phyloP scores from a whole-genome alignment of 2,888 invertebrate genomes.

The Patella pellucida region DNA sequence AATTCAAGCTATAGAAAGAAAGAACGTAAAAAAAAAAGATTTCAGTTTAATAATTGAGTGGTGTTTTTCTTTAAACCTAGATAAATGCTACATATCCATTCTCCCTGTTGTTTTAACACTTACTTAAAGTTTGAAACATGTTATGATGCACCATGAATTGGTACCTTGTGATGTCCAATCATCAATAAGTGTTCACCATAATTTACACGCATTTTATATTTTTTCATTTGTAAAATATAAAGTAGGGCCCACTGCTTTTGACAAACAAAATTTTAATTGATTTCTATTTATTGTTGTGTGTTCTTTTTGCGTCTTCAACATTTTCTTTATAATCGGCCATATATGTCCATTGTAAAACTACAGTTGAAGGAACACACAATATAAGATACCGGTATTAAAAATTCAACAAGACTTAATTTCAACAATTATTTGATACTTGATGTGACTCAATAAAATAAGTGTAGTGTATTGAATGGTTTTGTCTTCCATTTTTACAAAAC shows the following conservation, averaged over 20 bases:
- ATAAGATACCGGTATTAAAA: too few relatives aligned
- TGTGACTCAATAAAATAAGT: neutral
- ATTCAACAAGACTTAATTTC: too few relatives aligned
- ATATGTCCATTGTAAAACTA: neutral
- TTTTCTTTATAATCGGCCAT: neutral
- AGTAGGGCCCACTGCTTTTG: neutral
- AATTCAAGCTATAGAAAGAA: neutral
- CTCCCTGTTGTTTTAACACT: neutral
- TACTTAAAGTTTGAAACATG: neutral
- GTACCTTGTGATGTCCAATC: conserved; percentile 3
- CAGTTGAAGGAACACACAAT: too few relatives aligned
- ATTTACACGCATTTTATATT: neutral
- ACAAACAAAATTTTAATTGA: neutral
- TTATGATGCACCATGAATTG: neutral
- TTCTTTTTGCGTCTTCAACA: neutral
- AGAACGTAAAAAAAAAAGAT: neutral
- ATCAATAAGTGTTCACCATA: neutral
- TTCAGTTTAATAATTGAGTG: neutral
- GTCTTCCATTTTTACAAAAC: neutral
- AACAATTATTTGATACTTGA: neutral
- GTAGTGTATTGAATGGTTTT: neutral
- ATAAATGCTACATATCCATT: neutral
- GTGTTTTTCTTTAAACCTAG: conserved; percentile 1
- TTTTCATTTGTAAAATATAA: neutral
- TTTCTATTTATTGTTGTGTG: neutral